Percentiles rank a stretch among this genome's conserved stretches.
Evolutionary conservation across 2,113 vertebrate genomes (phyloP).

Genomic region (Pelodiscus sinensis): DNA sequence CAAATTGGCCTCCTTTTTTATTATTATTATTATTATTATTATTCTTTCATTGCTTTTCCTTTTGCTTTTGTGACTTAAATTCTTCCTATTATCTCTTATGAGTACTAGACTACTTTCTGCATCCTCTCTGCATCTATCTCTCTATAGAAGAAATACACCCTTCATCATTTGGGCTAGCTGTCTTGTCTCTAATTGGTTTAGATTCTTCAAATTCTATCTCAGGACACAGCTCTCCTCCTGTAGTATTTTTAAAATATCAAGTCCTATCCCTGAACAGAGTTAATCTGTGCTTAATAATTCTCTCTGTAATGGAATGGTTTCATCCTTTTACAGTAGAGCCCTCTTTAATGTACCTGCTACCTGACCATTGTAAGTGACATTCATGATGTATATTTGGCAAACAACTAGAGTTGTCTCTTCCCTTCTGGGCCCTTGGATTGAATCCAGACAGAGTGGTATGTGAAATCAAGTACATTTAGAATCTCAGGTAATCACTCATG

Average conservation of each 20-base stretch:
- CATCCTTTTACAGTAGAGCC: neutral
- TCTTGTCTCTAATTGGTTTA: neutral
- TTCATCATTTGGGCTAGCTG: neutral
- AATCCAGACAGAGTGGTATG: neutral
- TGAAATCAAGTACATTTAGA: neutral
- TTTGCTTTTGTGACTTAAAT: neutral
- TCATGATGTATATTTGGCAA: neutral
- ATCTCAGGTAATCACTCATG: neutral
- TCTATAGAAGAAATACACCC: neutral
- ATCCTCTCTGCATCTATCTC: neutral
- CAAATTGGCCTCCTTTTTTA: neutral
- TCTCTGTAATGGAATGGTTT: neutral
- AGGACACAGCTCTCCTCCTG: neutral
- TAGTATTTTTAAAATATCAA: neutral
- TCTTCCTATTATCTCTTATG: neutral
- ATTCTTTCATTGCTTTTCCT: neutral
- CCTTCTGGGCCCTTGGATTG: neutral
- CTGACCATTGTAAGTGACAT: neutral
- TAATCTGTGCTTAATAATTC: neutral
- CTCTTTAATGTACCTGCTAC: neutral
- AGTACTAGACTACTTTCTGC: neutral
- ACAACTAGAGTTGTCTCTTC: neutral
- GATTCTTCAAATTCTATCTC: neutral
- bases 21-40: neutral
- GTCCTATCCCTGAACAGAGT: neutral